Evolutionary conservation across 2,888 invertebrate species (phyloP).

Genomic region (Aphodius granarius): DNA sequence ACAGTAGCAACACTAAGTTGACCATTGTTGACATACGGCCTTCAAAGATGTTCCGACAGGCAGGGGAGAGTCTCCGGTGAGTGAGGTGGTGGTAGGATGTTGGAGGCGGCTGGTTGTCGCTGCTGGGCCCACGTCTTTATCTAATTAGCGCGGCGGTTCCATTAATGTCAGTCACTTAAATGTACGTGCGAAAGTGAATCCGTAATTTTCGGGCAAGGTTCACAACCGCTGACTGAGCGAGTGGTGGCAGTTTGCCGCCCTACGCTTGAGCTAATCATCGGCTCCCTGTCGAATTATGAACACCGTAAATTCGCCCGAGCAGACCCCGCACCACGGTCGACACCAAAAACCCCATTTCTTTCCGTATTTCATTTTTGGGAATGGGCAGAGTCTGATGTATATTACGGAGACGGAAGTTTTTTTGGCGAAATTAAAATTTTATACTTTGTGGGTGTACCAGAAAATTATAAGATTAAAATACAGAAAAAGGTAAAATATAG

Average conservation of each 20-base stretch:
- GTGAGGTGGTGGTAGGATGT: neutral
- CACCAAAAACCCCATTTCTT: neutral
- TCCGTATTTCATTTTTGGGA: neutral
- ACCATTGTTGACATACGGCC: neutral
- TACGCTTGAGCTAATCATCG: neutral
- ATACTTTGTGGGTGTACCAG: neutral
- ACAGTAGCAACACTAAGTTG: neutral
- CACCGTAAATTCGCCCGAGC: neutral
- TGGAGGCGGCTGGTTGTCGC: neutral
- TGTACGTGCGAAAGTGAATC: neutral
- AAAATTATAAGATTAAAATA: no score
- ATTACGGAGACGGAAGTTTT: neutral
- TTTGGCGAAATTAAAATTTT: neutral
- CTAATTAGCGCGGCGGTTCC: neutral
- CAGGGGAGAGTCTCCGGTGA: neutral
- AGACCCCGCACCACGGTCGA: neutral
- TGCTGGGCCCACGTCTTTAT: neutral
- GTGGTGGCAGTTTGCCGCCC: neutral
- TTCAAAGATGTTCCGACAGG: neutral
- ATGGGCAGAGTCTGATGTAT: neutral
- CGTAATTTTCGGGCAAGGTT: neutral
- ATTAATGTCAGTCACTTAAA: neutral
- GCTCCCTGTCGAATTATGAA: neutral
- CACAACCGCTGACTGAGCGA: neutral
- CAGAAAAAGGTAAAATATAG: no score